These are phyloP conservation scores for Dusona sp. DNA, from an alignment of 2,888 invertebrate species.

Conservation along the genomic window DNA sequence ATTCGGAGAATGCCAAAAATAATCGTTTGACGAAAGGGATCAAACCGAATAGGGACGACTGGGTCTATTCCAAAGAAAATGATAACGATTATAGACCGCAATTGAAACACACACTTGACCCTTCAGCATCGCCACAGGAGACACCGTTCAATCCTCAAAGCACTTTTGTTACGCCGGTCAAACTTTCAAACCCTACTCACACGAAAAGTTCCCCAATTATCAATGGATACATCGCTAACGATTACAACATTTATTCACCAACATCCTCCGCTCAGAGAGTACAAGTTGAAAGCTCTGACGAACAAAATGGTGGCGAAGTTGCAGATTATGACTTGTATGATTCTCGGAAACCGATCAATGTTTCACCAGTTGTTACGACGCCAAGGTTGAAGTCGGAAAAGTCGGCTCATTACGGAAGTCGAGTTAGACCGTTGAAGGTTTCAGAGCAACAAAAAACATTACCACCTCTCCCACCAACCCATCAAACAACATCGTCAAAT, in stretches of 20 bases:
- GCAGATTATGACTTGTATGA: slow-evolving; percentile 30
- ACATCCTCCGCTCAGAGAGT: background rate
- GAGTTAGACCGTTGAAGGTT: slow-evolving; percentile 16
- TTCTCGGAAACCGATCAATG: background rate
- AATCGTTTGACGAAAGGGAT: background rate
- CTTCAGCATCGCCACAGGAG: background rate
- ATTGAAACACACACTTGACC: background rate
- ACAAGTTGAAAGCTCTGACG: background rate
- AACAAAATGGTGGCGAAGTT: background rate
- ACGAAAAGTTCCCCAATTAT: background rate
- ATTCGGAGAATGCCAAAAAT: background rate
- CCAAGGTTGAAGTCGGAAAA: background rate
- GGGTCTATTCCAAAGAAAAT: background rate
- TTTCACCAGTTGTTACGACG: background rate
- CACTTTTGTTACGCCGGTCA: background rate
- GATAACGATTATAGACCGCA: background rate
- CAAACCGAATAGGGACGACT: background rate
- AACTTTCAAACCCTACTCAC: background rate
- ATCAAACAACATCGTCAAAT: background rate
- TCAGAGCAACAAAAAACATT: background rate
- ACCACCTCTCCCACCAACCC: background rate
- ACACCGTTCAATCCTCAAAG: slow-evolving; percentile 14
- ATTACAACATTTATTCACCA: background rate
- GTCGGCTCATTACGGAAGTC: slow-evolving; percentile 43
- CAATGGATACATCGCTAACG: slow-evolving; percentile 22